phyloP scores from a whole-genome alignment of 2,797 vertebrate genomes.

The Mastacembelus armatus region DNA sequence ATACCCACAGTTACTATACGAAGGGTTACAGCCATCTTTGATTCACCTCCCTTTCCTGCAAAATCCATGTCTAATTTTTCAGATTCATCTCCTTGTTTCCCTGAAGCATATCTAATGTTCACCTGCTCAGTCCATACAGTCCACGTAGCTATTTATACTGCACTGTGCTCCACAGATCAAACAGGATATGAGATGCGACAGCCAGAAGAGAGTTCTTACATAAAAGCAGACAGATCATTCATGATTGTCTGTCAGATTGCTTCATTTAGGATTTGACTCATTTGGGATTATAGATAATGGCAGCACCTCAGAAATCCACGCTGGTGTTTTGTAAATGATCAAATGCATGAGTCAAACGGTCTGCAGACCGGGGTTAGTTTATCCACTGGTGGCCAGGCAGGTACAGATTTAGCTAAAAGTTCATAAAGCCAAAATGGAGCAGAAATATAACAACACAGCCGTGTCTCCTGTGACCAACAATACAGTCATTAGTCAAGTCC shows the following conservation, averaged over 20 bases:
- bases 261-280: constrained; percentile 23
- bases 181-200: constrained; percentile 22
- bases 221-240: constrained; percentile 27
- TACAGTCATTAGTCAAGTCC: constrained; percentile 56
- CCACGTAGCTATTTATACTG: constrained; percentile 44
- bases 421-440: too few relatives aligned
- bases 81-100: constrained; percentile 36
- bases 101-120: constrained; percentile 33
- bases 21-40: constrained; percentile 3
- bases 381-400: too few relatives aligned
- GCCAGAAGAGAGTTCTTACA: constrained; percentile 23
- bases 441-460: neutral
- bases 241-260: constrained; percentile 36
- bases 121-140: constrained; percentile 27
- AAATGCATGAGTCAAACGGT: neutral
- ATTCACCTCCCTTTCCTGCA: constrained; percentile 8
- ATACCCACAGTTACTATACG: constrained; percentile 8
- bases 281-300: constrained; percentile 33
- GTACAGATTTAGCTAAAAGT: too few relatives aligned
- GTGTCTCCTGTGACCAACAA: constrained; percentile 45
- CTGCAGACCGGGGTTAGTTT: too few relatives aligned
- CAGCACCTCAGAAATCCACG: constrained; percentile 12
- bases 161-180: constrained; percentile 11
- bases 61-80: constrained; percentile 42
- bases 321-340: neutral